Conservation (phyloP, 2,888 invertebrate species). For the Synergus umbraculus region DNA sequence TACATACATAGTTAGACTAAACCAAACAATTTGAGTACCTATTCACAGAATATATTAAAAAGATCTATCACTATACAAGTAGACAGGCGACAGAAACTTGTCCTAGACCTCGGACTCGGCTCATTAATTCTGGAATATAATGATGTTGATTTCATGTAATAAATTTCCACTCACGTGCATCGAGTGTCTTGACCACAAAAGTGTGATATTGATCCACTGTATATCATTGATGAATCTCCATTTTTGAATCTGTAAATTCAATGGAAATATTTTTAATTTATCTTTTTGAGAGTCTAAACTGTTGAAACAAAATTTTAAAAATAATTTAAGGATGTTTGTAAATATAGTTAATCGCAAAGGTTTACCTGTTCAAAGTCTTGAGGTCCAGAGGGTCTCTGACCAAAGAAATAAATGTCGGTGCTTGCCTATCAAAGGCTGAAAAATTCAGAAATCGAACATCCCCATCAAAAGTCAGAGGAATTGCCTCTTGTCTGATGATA, state of each 20-base stretch:
- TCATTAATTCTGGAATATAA: not conserved
- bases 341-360: not conserved
- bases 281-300: not conserved
- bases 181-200: slow-evolving; percentile 82
- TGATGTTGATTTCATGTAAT: not conserved
- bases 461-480: slow-evolving; percentile 81
- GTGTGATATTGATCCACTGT: slow-evolving; percentile 80
- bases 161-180: slow-evolving; percentile 79
- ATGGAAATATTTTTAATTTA: slow-evolving; percentile 24
- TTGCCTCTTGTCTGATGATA: slow-evolving; percentile 78
- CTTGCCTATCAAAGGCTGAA: slow-evolving; percentile 79
- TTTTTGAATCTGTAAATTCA: slow-evolving; percentile 61
- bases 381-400: slow-evolving; percentile 81
- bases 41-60: slow-evolving; percentile 2
- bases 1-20: not conserved
- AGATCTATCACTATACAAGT: not conserved
- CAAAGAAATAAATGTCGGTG: slow-evolving; percentile 81
- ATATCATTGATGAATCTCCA: slow-evolving; percentile 73
- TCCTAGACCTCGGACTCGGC: not conserved
- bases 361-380: slow-evolving; percentile 79
- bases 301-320: not conserved
- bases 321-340: not conserved
- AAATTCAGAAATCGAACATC: slow-evolving; percentile 82
- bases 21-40: slow-evolving; percentile 9
- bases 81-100: not conserved